Evolutionary conservation across 2,888 invertebrate species (phyloP).

Genomic region (Brachycybe producta): DNA sequence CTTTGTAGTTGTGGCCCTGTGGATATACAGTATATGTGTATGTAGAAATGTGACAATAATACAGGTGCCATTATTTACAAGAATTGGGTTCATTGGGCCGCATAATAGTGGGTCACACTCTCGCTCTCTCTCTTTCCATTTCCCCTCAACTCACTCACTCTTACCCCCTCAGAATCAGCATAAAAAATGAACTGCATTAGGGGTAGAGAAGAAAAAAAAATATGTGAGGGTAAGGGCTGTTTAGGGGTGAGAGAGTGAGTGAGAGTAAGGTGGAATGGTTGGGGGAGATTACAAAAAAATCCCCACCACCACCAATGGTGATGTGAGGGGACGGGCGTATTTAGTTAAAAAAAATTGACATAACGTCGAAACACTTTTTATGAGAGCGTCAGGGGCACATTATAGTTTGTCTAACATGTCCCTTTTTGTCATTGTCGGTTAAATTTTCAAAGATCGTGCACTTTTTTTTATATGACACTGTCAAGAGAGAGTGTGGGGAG

Average conservation of each 20-base stretch:
- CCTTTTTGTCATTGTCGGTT: slow-evolving; percentile 10
- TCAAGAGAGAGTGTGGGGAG: too few species aligned
- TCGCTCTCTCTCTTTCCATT: neutral
- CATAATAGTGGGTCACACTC: slow-evolving; percentile 9
- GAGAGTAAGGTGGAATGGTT: too few species aligned
- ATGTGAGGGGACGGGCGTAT: slow-evolving; percentile 11
- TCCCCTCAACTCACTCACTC: neutral
- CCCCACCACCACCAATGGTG: too few species aligned
- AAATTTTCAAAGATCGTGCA: slow-evolving; percentile 6
- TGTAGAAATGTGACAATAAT: too few species aligned
- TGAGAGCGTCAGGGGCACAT: slow-evolving; percentile 5
- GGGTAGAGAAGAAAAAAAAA: too few species aligned
- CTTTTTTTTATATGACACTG: too few species aligned
- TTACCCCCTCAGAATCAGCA: neutral
- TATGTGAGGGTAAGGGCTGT: too few species aligned
- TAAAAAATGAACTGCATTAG: slow-evolving; percentile 3
- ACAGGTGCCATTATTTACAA: too few species aligned
- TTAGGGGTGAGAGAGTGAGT: too few species aligned
- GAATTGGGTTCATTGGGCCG: slow-evolving; percentile 10
- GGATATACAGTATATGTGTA: too few species aligned
- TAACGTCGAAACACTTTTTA: slow-evolving; percentile 11
- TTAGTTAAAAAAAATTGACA: slow-evolving; percentile 10
- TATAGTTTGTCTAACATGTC: slow-evolving; percentile 13
- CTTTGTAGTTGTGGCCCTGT: too few species aligned
- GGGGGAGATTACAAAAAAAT: too few species aligned